phyloP scores from a whole-genome alignment of 2,113 vertebrate species.

The Dinomys branickii region DNA sequence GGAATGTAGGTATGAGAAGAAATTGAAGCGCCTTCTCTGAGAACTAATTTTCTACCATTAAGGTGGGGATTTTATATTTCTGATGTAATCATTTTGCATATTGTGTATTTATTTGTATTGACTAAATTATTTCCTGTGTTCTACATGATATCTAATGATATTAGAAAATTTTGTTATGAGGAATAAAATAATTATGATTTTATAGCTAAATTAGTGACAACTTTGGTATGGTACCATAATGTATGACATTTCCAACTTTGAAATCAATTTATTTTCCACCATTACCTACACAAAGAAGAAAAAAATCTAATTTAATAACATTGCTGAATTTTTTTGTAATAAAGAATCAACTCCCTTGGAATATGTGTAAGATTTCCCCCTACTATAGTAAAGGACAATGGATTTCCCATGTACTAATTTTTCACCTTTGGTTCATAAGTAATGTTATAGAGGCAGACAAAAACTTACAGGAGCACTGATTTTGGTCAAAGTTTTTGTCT shows the following conservation, averaged over 20 bases:
- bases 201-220: background rate
- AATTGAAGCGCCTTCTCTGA: background rate
- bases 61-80: background rate
- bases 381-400: conserved; percentile 20
- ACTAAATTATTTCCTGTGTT: background rate
- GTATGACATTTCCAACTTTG: background rate
- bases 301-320: background rate
- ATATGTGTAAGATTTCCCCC: conserved; percentile 27
- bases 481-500: conserved; percentile 47
- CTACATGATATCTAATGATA: background rate
- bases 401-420: conserved; percentile 47
- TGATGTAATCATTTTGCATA: background rate
- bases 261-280: background rate
- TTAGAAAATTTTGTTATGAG: background rate
- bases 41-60: background rate
- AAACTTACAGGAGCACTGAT: conserved; percentile 37
- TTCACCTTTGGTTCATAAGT: conserved; percentile 57
- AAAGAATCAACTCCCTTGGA: conserved; percentile 44
- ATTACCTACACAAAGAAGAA: background rate
- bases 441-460: conserved; percentile 20
- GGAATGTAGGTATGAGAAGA: conserved; percentile 15
- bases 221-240: background rate
- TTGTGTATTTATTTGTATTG: background rate
- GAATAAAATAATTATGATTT: background rate
- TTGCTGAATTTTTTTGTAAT: background rate